phyloP scores from a whole-genome alignment of 2,113 vertebrate genomes.

The Alligator sinensis region DNA sequence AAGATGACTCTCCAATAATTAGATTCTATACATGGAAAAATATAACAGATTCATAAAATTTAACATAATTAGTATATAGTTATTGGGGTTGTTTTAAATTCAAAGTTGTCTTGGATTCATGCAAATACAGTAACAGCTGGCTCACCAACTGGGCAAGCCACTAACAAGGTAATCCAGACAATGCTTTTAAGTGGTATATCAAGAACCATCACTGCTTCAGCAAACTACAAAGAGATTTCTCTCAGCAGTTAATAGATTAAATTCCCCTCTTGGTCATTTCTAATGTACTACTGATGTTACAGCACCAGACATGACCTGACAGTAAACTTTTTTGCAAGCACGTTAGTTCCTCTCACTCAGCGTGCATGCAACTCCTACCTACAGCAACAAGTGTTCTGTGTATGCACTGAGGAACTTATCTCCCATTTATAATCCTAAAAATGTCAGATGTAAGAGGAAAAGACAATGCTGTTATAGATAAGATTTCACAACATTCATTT shows the following conservation, averaged over 20 bases:
- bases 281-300: background rate
- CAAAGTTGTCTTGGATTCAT: too few species aligned
- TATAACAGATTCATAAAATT: too few species aligned
- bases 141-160: background rate
- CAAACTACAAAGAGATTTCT: background rate
- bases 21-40: too few species aligned
- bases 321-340: background rate
- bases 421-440: background rate
- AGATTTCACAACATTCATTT: background rate
- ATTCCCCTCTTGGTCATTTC: constrained; percentile 9
- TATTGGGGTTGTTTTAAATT: too few species aligned
- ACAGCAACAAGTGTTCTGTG: constrained; percentile 8
- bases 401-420: background rate
- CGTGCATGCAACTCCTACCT: background rate
- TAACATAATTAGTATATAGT: too few species aligned
- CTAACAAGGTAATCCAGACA: background rate
- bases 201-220: background rate
- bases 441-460: background rate
- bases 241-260: background rate
- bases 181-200: background rate
- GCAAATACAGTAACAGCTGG: background rate
- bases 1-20: too few species aligned
- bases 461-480: background rate
- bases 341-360: background rate
- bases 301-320: background rate